Conservation (phyloP, 1,140 invertebrate species). For the Physella acuta region DNA sequence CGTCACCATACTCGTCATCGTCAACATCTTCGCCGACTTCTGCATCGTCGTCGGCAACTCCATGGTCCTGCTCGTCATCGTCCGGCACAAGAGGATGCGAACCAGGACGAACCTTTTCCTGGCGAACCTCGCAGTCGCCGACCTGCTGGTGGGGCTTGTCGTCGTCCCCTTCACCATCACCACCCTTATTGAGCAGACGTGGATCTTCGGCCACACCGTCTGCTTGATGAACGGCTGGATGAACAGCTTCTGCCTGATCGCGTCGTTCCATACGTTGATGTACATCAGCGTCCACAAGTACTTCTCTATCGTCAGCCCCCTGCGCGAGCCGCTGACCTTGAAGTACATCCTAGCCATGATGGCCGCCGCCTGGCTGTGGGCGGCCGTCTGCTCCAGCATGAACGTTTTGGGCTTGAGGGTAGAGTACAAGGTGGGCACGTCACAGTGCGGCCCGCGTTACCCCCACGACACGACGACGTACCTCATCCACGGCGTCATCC, state of each 20-base stretch:
- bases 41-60: slow-evolving; percentile 38
- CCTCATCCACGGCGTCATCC: slow-evolving; percentile 55
- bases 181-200: slow-evolving; percentile 55
- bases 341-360: slow-evolving; percentile 60
- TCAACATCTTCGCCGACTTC: slow-evolving; percentile 29
- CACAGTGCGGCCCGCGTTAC: slow-evolving; percentile 62
- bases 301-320: slow-evolving; percentile 60
- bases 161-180: slow-evolving; percentile 60
- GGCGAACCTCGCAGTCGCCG: slow-evolving; percentile 60
- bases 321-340: slow-evolving; percentile 55
- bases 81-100: slow-evolving; percentile 58
- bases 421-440: slow-evolving; percentile 57
- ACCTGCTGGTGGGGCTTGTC: slow-evolving; percentile 59
- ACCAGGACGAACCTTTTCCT: slow-evolving; percentile 62
- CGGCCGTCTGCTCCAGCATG: slow-evolving; percentile 52
- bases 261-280: slow-evolving; percentile 63
- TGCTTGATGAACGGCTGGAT: slow-evolving; percentile 62
- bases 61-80: slow-evolving; percentile 57
- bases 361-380: slow-evolving; percentile 60
- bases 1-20: slow-evolving; percentile 26
- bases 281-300: slow-evolving; percentile 61
- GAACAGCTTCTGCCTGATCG: slow-evolving; percentile 60
- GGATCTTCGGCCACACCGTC: slow-evolving; percentile 51
- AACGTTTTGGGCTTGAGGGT: slow-evolving; percentile 56
- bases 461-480: slow-evolving; percentile 44